Percentiles rank a stretch among this genome's conserved stretches.
Conservation (phyloP, 2,113 vertebrate genomes). For the Antechinus stuartii region DNA sequence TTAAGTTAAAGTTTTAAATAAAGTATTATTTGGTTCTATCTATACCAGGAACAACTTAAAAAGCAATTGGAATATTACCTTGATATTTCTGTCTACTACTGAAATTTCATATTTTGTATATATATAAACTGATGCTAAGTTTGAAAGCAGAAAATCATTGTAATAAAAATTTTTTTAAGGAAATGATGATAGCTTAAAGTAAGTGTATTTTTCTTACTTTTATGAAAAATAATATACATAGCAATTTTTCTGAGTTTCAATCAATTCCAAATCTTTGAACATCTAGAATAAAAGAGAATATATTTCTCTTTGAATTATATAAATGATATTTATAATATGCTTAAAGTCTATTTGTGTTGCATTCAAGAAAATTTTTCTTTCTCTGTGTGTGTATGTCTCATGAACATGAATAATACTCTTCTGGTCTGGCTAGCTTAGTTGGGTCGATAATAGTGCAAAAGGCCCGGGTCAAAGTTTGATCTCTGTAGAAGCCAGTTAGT, state of each 20-base stretch:
- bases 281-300: slow-evolving; percentile 25
- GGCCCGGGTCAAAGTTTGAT: neutral
- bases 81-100: slow-evolving; percentile 15
- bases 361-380: slow-evolving; percentile 12
- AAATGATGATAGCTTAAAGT: slow-evolving; percentile 2
- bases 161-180: neutral
- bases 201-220: slow-evolving; percentile 32
- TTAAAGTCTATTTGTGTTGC: neutral
- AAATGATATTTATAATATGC: neutral
- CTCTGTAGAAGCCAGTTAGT: neutral
- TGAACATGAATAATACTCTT: neutral
- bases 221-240: neutral
- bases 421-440: neutral
- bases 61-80: slow-evolving; percentile 5
- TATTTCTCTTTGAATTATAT: slow-evolving; percentile 16
- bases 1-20: slow-evolving; percentile 30
- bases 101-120: slow-evolving; percentile 8
- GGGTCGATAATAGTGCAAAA: slow-evolving; percentile 21
- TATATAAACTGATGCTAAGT: neutral
- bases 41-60: neutral
- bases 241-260: neutral
- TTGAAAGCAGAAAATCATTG: neutral
- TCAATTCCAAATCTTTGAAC: neutral
- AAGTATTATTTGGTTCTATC: slow-evolving; percentile 18
- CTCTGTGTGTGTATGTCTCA: neutral